Evolutionary conservation across 1,140 invertebrate species (phyloP).

Genomic region (Adelges cooleyi): DNA sequence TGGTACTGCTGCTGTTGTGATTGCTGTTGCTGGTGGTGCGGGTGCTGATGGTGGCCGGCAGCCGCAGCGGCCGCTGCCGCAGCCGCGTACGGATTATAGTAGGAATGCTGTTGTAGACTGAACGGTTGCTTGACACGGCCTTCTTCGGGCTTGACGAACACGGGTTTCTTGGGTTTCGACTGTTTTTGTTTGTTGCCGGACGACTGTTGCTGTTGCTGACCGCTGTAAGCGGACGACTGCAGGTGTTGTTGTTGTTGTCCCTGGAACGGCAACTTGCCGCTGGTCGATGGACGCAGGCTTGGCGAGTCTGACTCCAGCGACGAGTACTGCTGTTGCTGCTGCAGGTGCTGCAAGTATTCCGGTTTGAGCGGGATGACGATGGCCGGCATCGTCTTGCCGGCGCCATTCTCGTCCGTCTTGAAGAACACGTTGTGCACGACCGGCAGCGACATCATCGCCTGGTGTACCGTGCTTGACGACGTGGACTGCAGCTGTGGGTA

Average conservation of each 20-base stretch:
- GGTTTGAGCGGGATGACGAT: slow-evolving; percentile 17
- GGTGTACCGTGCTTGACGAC: background rate
- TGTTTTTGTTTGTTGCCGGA: background rate
- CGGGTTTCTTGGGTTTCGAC: background rate
- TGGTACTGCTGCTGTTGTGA: background rate
- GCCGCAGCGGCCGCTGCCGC: background rate
- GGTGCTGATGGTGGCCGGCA: background rate
- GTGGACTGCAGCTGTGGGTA: background rate
- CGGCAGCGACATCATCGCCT: slow-evolving; percentile 20
- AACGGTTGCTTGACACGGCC: slow-evolving; percentile 16
- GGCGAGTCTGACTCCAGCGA: background rate
- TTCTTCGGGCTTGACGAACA: background rate
- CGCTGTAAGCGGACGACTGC: background rate
- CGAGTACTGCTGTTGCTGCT: slow-evolving; percentile 11
- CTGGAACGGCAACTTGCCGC: background rate
- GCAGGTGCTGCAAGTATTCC: slow-evolving; percentile 12
- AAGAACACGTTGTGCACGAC: slow-evolving; percentile 27
- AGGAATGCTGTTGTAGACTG: background rate
- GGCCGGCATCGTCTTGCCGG: slow-evolving; percentile 13
- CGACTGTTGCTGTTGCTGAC: background rate
- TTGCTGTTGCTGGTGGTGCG: background rate
- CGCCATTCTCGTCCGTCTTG: slow-evolving; percentile 17
- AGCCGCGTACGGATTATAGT: background rate
- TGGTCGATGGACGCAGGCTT: background rate
- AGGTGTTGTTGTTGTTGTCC: background rate